Evolutionary conservation across 37 sponge, comb jelly and placozoan genomes (phyloP).

Genomic region (Ephydatia muelleri): DNA sequence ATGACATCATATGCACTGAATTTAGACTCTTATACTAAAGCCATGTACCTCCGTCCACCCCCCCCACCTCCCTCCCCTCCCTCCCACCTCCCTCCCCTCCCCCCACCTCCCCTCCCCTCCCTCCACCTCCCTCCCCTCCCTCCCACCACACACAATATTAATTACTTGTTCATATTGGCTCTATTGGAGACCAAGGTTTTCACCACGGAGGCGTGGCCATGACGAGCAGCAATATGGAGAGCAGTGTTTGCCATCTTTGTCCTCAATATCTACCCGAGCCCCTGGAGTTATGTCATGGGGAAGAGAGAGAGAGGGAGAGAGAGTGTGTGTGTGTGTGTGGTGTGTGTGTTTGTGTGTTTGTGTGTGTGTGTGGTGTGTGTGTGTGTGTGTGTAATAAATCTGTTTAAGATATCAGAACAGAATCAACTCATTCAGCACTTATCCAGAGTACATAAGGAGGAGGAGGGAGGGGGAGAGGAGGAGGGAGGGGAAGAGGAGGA

Average conservation of each 20-base stretch:
- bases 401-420: too few relatives aligned
- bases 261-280: constrained; percentile 74
- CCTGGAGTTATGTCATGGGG: constrained; percentile 20
- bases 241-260: constrained; percentile 79
- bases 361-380: too few relatives aligned
- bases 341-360: too few relatives aligned
- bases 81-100: not conserved
- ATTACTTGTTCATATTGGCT: constrained; percentile 51
- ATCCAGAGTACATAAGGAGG: too few relatives aligned
- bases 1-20: not conserved
- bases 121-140: not conserved
- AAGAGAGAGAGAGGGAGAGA: too few relatives aligned
- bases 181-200: constrained; percentile 71
- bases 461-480: too few relatives aligned
- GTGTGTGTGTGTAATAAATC: too few relatives aligned
- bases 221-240: constrained; percentile 84
- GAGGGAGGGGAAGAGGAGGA: too few relatives aligned
- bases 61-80: not conserved
- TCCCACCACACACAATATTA: not conserved
- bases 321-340: too few relatives aligned
- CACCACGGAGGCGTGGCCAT: constrained; percentile 83
- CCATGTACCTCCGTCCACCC: too few relatives aligned
- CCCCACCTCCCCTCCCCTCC: not conserved
- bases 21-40: not conserved
- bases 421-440: too few relatives aligned